phyloP scores from a whole-genome alignment of 2,797 vertebrate genomes.

The Sandelia bainsii region DNA sequence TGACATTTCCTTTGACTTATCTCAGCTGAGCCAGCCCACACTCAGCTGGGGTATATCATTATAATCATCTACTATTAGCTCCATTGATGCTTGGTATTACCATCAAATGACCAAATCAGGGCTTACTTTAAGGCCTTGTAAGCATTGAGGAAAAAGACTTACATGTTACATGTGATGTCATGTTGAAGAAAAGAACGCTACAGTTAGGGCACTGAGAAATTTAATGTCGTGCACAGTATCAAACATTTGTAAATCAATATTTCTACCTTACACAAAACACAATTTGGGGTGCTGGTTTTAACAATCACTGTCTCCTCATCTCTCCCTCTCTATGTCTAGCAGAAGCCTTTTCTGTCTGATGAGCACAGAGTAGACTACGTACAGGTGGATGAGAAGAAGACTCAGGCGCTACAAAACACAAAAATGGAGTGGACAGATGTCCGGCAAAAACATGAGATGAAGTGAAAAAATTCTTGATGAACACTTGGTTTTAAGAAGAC shows the following conservation, averaged over 20 bases:
- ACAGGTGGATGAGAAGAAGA: constrained; percentile 97
- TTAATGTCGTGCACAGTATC: neutral
- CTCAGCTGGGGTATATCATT: neutral
- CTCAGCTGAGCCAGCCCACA: constrained; percentile 7
- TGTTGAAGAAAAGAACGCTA: neutral
- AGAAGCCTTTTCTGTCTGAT: constrained; percentile 89
- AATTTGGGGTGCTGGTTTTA: neutral
- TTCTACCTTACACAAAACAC: neutral
- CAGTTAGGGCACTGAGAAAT: neutral
- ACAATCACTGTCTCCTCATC: constrained; percentile 2
- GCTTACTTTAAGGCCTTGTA: neutral
- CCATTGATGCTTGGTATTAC: constrained; percentile 2
- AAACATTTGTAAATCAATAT: neutral
- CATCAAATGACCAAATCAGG: constrained; percentile 11
- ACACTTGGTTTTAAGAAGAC: constrained; percentile 26
- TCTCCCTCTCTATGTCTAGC: constrained; percentile 40
- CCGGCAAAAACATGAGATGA: constrained; percentile 88
- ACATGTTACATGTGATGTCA: neutral
- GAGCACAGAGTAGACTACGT: constrained; percentile 96
- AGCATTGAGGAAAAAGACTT: neutral
- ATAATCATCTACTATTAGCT: neutral
- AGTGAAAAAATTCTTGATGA: constrained; percentile 2
- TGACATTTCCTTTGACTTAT: neutral
- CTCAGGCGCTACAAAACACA: constrained; percentile 95
- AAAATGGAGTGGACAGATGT: constrained; percentile 97